Conservation (phyloP, 2,888 invertebrate genomes). For the Seira ritae region DNA sequence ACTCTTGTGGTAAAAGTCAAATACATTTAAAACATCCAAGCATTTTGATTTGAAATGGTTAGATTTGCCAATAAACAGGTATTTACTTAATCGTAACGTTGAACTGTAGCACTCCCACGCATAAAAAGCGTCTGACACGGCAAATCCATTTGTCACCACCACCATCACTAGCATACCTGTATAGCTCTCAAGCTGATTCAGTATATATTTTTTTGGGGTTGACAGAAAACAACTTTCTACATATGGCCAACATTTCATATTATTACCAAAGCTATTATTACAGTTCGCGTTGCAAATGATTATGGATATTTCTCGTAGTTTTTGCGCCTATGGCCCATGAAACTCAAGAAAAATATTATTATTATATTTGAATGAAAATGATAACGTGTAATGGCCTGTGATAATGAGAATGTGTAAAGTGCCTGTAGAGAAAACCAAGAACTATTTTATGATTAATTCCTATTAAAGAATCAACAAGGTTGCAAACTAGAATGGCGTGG, state of each 20-base stretch:
- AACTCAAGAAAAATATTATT: not conserved
- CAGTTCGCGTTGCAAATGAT: slow-evolving; percentile 12
- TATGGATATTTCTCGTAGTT: not conserved
- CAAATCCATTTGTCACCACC: slow-evolving; percentile 59
- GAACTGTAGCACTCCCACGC: slow-evolving; percentile 7
- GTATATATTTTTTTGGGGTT: slow-evolving; percentile 24
- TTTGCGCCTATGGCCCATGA: not conserved
- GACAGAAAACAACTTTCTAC: slow-evolving; percentile 61
- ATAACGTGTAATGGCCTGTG: slow-evolving; percentile 4
- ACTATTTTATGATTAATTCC: slow-evolving; percentile 48
- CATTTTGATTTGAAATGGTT: too few relatives aligned
- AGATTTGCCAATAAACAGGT: not conserved
- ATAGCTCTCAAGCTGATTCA: not conserved
- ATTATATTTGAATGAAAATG: slow-evolving; percentile 23
- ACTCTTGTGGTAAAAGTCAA: too few relatives aligned
- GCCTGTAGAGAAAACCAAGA: slow-evolving; percentile 18
- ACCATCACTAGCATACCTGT: not conserved
- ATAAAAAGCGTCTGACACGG: slow-evolving; percentile 22
- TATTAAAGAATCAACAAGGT: slow-evolving; percentile 52
- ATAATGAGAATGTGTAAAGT: not conserved
- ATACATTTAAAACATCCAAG: too few relatives aligned
- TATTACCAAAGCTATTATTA: slow-evolving; percentile 24
- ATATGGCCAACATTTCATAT: slow-evolving; percentile 55
- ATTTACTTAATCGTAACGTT: slow-evolving; percentile 8
- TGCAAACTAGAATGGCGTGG: slow-evolving; percentile 36